These are phyloP conservation scores for Pseudochaenichthys georgianus DNA, from an alignment of 2,797 vertebrate species.

Conservation along the genomic window DNA sequence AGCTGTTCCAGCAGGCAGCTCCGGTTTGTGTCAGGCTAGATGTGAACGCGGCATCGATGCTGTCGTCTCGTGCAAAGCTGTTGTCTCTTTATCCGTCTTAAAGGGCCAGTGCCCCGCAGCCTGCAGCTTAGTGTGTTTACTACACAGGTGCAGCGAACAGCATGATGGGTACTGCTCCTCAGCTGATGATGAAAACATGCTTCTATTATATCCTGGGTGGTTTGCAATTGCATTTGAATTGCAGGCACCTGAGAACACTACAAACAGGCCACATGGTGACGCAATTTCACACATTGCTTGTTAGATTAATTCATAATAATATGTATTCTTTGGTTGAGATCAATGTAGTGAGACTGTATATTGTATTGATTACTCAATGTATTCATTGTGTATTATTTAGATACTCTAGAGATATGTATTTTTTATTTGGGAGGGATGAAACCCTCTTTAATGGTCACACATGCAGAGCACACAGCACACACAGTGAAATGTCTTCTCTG, in stretches of 20 bases:
- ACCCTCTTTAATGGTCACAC: too few relatives aligned
- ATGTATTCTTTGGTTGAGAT: too few relatives aligned
- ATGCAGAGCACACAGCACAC: too few relatives aligned
- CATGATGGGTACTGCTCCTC: background rate
- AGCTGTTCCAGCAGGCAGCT: background rate
- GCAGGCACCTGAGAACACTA: background rate
- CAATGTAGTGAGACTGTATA: too few relatives aligned
- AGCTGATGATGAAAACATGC: background rate
- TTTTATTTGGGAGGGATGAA: too few relatives aligned
- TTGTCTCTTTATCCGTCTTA: slow-evolving; percentile 67
- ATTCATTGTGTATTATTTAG: too few relatives aligned
- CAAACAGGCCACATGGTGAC: slow-evolving; percentile 41
- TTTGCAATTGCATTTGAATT: fast-evolving
- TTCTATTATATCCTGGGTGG: too few relatives aligned
- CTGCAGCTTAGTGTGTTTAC: background rate
- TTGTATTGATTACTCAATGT: too few relatives aligned
- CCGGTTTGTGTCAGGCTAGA: slow-evolving; percentile 9
- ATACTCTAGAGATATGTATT: too few relatives aligned
- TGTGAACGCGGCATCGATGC: slow-evolving; percentile 59
- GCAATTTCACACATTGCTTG: background rate
- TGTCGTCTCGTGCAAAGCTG: slow-evolving; percentile 39
- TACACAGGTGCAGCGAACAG: slow-evolving; percentile 6
- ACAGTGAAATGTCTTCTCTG: too few relatives aligned
- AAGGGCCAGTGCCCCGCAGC: slow-evolving; percentile 70
- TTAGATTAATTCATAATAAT: too few relatives aligned